Evolutionary conservation across 2,797 vertebrate species (phyloP), one percentile per base, ranked within the genome.

Genomic region (Benthosema pterotum): DNA sequence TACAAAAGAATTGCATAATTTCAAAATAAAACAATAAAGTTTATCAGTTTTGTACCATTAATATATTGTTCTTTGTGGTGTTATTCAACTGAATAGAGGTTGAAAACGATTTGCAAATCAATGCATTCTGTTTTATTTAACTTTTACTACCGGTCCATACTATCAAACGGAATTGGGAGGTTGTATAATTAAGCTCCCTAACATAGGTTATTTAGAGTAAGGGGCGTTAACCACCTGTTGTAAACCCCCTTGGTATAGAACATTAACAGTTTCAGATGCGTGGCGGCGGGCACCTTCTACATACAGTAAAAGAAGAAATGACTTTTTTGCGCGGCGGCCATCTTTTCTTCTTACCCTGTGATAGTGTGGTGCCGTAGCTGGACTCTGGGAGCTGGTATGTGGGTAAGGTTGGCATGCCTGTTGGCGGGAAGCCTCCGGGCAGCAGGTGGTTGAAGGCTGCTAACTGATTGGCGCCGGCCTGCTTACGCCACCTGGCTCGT

Each of bases 401-500:
- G 25, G 97, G 95, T 78, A 99, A 88, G 0, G 95, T 92, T 0
- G 97, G 94, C 96, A 99, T 98, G 13, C 95, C 96, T 0, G 96
- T 92, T 0, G 96, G 95, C 0, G 97, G 96, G 83, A 99, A 99
- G 13, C 97, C 97, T 70, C 97, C 97, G 0, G 97, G 97, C 69
- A 99, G 92, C 75, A 99, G 91, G 88, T 99, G 97, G 84, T 99
- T 99, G 84, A 99, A 99, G 0, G 97, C 97, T 0, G 97, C 97
- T 38, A 99, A 92, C 78, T 99, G 97, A 88, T 98, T 99, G 11
- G 97, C 97, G 14, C 97, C 97, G 0, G 97, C 97, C 82, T 99
- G 97, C 78, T 99, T 99, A 74, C 97, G 96, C 97, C 97, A 99
- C 42, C 97, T 90, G 13, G 97, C 97, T 2, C 97, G 86, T 45